Conservation (phyloP, 2,888 invertebrate genomes). For the Tipula unca region DNA sequence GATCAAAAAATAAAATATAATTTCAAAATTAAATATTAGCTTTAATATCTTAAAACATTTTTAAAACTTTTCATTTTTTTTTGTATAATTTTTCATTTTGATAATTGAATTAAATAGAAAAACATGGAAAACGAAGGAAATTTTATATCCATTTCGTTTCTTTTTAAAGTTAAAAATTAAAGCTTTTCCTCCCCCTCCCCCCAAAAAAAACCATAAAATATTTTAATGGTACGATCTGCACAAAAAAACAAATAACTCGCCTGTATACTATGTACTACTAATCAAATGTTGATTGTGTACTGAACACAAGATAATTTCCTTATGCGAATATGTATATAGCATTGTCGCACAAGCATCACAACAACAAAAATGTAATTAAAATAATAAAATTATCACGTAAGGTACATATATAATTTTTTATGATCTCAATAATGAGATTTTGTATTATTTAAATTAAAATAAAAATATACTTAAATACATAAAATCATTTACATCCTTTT, state of each 20-base stretch:
- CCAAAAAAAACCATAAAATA: background rate
- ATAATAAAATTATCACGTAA: slow-evolving; percentile 14
- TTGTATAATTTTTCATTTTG: background rate
- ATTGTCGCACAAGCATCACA: background rate
- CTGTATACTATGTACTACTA: background rate
- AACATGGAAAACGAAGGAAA: background rate
- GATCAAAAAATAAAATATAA: too few relatives aligned
- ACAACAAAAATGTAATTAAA: background rate
- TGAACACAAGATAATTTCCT: background rate
- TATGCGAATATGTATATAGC: background rate
- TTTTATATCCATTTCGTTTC: background rate
- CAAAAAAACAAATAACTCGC: background rate
- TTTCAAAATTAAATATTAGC: background rate
- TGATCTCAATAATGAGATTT: background rate
- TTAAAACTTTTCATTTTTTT: background rate
- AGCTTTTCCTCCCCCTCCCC: background rate
- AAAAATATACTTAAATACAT: background rate
- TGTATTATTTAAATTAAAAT: background rate
- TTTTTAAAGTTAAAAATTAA: background rate
- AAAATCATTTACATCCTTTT: slow-evolving; percentile 4
- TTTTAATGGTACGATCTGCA: background rate
- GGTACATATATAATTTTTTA: background rate
- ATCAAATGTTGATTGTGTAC: background rate
- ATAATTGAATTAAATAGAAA: background rate
- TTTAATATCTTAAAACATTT: background rate